Evolutionary conservation across 2,113 vertebrate species (phyloP), one percentile per base, ranked within the genome.

Genomic region (Thalassoma bifasciatum): DNA sequence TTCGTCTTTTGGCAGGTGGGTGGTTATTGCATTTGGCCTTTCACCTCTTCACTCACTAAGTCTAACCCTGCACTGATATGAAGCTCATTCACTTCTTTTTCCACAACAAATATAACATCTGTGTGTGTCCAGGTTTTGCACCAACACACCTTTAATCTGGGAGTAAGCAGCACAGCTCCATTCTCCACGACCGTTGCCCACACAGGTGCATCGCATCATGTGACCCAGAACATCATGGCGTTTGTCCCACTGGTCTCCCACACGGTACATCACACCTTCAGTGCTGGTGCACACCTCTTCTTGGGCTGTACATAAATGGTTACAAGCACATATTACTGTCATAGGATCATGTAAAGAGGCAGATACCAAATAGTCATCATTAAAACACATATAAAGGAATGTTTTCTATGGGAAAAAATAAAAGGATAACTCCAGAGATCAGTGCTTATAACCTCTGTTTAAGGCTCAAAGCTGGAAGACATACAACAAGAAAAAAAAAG

Each of bases 191-290:
- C 97, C 97, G 11, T 97, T 99, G 40, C 98, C 98, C 0, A 95
- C 84, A 50, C 98, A 99, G 0, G 95, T 98, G 66, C 98, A 99
- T 46, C 93, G 93, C 98, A 99, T 99, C 97, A 99, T 97, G 82
- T 99, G 96, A 51, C 96, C 97, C 84, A 97, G 93, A 19, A 94
- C 85, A 12, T 99, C 96, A 0, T 99, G 97, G 4, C 94, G 94
- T 24, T 98, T 98, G 82, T 99, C 98, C 98, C 98, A 99, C 88
- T 99, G 94, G 62, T 99, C 98, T 7, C 96, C 96, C 24, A 98
- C 88, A 0, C 94, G 96, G 77, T 99, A 98, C 97, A 98, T 98
- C 78, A 96, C 94, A 2, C 96, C 96, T 16, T 98, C 96, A 0
- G 86, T 96, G 57, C 95, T 93, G 1, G 98, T 98, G 57, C 98